A percentile compares a stretch with the other conserved stretches of the same genome.
phyloP scores from a whole-genome alignment of 2,888 invertebrate genomes.

The Ennomos quercinarius region DNA sequence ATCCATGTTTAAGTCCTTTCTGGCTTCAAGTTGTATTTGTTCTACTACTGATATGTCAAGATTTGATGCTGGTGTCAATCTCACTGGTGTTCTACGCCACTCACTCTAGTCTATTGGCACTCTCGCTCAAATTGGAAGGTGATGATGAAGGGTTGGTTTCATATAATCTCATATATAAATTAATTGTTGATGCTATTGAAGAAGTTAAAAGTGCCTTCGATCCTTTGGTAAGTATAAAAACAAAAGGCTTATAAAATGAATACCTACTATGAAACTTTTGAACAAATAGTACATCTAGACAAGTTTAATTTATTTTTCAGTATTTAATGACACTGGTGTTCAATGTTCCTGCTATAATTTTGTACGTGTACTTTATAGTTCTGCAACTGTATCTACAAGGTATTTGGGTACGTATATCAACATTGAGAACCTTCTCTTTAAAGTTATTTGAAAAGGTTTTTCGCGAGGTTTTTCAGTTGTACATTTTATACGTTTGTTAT shows the following conservation, averaged over 20 bases:
- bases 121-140: neutral
- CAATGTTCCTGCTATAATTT: too few relatives aligned
- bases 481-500: too few relatives aligned
- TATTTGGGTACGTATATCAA: too few relatives aligned
- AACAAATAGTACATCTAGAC: too few relatives aligned
- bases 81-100: neutral
- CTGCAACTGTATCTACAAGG: too few relatives aligned
- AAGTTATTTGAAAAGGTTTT: too few relatives aligned
- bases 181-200: constrained; percentile 9
- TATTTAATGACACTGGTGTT: too few relatives aligned
- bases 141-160: neutral
- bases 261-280: neutral
- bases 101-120: neutral
- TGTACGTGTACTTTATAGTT: too few relatives aligned
- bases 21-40: neutral
- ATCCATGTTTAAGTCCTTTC: neutral
- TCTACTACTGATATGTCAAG: constrained; percentile 1
- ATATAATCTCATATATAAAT: constrained; percentile 6
- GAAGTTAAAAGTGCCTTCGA: constrained; percentile 7
- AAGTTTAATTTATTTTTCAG: too few relatives aligned
- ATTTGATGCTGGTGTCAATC: neutral
- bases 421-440: too few relatives aligned
- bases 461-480: too few relatives aligned
- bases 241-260: neutral
- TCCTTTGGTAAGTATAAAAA: constrained; percentile 6